Evolutionary conservation across 2,888 invertebrate genomes (phyloP), one percentile per base, ranked within the genome.

Genomic region (Nipponacmea schrenckii): DNA sequence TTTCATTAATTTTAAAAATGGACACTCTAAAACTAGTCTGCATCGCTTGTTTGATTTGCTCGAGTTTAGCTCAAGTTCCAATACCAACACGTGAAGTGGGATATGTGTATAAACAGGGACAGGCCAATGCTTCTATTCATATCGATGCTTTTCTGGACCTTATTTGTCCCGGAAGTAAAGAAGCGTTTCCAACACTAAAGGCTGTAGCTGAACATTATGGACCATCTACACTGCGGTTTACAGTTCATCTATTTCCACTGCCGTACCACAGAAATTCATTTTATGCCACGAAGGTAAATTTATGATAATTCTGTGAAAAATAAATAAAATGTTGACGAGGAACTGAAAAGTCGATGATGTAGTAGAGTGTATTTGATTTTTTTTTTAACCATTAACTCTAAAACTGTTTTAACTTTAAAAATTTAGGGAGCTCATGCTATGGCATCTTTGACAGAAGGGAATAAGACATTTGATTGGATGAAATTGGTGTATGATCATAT

Each of bases 211-310:
- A 80, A 17, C 64, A 75, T 64, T 87, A 84, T 74, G 84, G 83
- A 1, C 62, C 78, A 1, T 44, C 71, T 17, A 70, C 65, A 1
- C 72, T 87, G 8, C 77, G 74, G 64, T 74, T 86, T 20, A 79
- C 75, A 8, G 64, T 82, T 0, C 82, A 85, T 48, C 76, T 83
- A 70, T 84, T 85, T 67, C 84, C 84, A 8, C 77, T 87, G 46
- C 85, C 86, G 0, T 87, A 84, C 77, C 86, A 86, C 71, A 78
- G 83, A 45, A 83, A 83, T 68, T 77, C 83, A 10, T 85, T 80
- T 70, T 70, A 79, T 1, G 79, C 81, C 10, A 80, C 83, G 8
- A 82, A 81, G 74, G 85, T 83, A 75, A 76, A 79, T 75, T 56
- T 5, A 10, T 39, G n/a, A 39, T 5, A 5, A 8, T 39, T 7